A percentile compares a stretch with the other conserved stretches of the same genome.
Evolutionary conservation across 2,113 vertebrate genomes (phyloP).

Genomic region (Maccullochella peelii): DNA sequence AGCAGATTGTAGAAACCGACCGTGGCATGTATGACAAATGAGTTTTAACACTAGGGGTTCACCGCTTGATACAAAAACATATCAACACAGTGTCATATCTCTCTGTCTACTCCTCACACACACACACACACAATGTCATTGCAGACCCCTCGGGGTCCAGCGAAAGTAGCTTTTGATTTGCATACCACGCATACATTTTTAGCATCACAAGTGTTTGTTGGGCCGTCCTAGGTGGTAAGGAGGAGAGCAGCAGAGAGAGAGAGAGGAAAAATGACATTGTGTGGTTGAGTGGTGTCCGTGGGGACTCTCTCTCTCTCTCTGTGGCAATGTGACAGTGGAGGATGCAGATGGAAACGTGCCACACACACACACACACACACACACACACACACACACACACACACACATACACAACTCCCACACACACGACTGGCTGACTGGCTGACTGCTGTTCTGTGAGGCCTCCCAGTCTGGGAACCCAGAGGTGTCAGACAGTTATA

Average conservation of each 20-base stretch:
- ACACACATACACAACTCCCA: slow-evolving; percentile 33
- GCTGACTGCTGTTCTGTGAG: slow-evolving; percentile 72
- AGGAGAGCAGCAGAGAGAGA: neutral
- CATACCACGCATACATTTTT: slow-evolving; percentile 52
- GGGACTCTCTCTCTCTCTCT: slow-evolving; percentile 55
- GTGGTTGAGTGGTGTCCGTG: slow-evolving; percentile 48
- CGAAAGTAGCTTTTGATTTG: slow-evolving; percentile 54
- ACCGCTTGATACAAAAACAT: slow-evolving; percentile 51
- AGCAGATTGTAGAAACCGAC: slow-evolving; percentile 19
- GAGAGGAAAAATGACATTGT: slow-evolving; percentile 41
- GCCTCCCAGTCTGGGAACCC: slow-evolving; percentile 74
- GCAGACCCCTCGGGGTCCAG: slow-evolving; percentile 42
- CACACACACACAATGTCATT: slow-evolving; percentile 32
- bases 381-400: slow-evolving; percentile 37
- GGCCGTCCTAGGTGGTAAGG: slow-evolving; percentile 48
- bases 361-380: slow-evolving; percentile 7
- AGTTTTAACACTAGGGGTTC: slow-evolving; percentile 63
- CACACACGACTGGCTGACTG: slow-evolving; percentile 48
- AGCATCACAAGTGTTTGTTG: slow-evolving; percentile 60
- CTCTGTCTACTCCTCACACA: slow-evolving; percentile 21
- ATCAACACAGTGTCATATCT: slow-evolving; percentile 47
- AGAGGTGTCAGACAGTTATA: slow-evolving; percentile 80
- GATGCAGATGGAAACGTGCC: slow-evolving; percentile 58
- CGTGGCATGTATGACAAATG: slow-evolving; percentile 69
- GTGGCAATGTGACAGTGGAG: slow-evolving; percentile 59